A percentile compares a stretch with the other conserved stretches of the same genome.
Conservation (phyloP, 2,888 invertebrate genomes). For the Charanyca ferruginea region DNA sequence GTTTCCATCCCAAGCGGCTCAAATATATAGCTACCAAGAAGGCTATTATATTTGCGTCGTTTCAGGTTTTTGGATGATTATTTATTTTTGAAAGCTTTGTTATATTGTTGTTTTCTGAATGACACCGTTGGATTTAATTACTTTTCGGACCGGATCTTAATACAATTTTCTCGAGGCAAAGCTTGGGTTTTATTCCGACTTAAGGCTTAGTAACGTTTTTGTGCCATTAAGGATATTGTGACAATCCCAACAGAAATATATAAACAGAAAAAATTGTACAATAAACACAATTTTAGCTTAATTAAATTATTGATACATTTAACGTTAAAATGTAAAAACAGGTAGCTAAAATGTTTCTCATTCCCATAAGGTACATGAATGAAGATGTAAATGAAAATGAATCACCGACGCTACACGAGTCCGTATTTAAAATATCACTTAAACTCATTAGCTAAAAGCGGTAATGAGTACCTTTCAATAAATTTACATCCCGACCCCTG, state of each 20-base stretch:
- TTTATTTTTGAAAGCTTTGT: constrained; percentile 17
- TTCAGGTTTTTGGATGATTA: too few relatives aligned
- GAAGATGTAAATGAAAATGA: constrained; percentile 50
- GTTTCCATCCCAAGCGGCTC: too few relatives aligned
- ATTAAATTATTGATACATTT: constrained; percentile 5
- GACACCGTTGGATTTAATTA: constrained; percentile 12
- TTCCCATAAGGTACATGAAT: constrained; percentile 22
- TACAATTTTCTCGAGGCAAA: not conserved
- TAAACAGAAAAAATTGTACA: not conserved
- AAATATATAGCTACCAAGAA: too few relatives aligned
- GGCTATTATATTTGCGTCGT: too few relatives aligned
- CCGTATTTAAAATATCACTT: constrained; percentile 56
- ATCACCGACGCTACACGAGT: constrained; percentile 30
- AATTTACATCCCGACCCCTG: constrained; percentile 70
- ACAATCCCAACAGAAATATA: not conserved
- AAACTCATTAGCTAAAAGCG: constrained; percentile 60
- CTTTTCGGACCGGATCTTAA: not conserved
- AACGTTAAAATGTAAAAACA: constrained; percentile 3
- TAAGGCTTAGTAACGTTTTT: constrained; percentile 2
- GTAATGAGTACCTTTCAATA: constrained; percentile 66
- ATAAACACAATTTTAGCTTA: not conserved
- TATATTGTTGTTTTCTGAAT: constrained; percentile 19
- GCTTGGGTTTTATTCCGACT: not conserved
- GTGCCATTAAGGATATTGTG: constrained; percentile 9
- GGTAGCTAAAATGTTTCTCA: not conserved